A percentile compares a stretch with the other conserved stretches of the same genome.
phyloP scores from a whole-genome alignment of 1,140 invertebrate genomes.

The Anagrus nilaparvatae region DNA sequence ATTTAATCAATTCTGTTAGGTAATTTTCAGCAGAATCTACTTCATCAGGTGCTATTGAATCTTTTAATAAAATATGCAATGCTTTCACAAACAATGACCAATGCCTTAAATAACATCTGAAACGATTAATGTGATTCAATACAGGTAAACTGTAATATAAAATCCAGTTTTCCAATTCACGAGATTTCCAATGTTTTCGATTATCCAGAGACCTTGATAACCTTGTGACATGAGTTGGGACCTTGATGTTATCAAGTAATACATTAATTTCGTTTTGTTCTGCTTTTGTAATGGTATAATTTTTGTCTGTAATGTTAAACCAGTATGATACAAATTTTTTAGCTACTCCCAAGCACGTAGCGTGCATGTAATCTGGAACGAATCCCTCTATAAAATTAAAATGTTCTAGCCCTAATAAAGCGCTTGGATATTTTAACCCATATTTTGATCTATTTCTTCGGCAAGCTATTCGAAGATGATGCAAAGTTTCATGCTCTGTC shows the following conservation, averaged over 20 bases:
- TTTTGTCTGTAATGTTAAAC: slow-evolving; percentile 4
- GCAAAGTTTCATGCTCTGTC: no score
- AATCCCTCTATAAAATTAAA: slow-evolving; percentile 13
- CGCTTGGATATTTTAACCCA: not conserved
- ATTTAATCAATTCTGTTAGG: not conserved
- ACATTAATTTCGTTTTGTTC: slow-evolving; percentile 2
- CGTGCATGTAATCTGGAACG: slow-evolving; percentile 15
- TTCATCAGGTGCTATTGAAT: not conserved
- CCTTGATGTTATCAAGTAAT: slow-evolving; percentile 7
- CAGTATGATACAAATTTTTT: slow-evolving; percentile 12
- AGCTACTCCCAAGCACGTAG: slow-evolving; percentile 7
- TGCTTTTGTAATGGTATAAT: slow-evolving; percentile 6
- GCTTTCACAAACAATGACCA: slow-evolving; percentile 10
- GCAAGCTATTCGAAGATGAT: no score
- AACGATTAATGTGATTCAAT: not conserved
- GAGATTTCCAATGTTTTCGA: slow-evolving; percentile 13
- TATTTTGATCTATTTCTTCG: not conserved
- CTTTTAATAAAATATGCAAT: not conserved
- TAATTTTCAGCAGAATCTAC: not conserved
- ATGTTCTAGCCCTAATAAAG: no score
- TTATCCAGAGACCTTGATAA: slow-evolving; percentile 7
- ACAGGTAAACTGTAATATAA: slow-evolving; percentile 13
- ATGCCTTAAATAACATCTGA: slow-evolving; percentile 3
- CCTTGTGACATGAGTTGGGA: slow-evolving; percentile 8
- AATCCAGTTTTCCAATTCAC: slow-evolving; percentile 14